Evolutionary conservation across 2,888 invertebrate genomes (phyloP).

Genomic region (Aporophyla lueneburgensis): DNA sequence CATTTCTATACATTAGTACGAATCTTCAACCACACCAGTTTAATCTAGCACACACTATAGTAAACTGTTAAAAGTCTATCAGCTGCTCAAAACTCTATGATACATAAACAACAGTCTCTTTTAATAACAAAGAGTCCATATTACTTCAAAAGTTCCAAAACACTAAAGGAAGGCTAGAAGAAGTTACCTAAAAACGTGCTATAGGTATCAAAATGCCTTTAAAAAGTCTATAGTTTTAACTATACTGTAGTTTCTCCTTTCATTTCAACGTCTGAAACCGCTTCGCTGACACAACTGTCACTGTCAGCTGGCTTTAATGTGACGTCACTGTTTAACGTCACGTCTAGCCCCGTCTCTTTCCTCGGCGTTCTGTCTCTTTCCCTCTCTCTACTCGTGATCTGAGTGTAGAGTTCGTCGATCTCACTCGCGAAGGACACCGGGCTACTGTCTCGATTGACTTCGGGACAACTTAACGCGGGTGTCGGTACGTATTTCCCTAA

Average conservation of each 20-base stretch:
- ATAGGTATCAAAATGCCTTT: slow-evolving; percentile 62
- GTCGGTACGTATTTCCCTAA: slow-evolving; percentile 85
- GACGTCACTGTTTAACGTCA: slow-evolving; percentile 86
- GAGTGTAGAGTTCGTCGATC: slow-evolving; percentile 93
- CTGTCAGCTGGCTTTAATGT: slow-evolving; percentile 85
- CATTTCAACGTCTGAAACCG: slow-evolving; percentile 82
- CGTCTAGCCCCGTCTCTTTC: slow-evolving; percentile 81
- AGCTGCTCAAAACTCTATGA: slow-evolving; percentile 42
- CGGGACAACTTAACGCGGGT: slow-evolving; percentile 86
- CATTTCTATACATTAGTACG: slow-evolving; percentile 41
- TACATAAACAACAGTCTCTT: slow-evolving; percentile 49
- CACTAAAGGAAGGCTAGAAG: slow-evolving; percentile 57
- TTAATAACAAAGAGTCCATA: slow-evolving; percentile 55
- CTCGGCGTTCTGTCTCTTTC: slow-evolving; percentile 79
- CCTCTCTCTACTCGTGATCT: slow-evolving; percentile 90
- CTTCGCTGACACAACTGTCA: slow-evolving; percentile 89
- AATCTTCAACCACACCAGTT: slow-evolving; percentile 31
- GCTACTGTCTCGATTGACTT: slow-evolving; percentile 85
- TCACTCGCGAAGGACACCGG: slow-evolving; percentile 89
- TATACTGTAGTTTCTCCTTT: slow-evolving; percentile 86
- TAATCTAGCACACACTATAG: slow-evolving; percentile 41
- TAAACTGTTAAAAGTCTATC: slow-evolving; percentile 41
- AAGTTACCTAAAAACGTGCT: slow-evolving; percentile 40
- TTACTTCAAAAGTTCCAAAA: slow-evolving; percentile 46
- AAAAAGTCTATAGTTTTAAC: slow-evolving; percentile 28